phyloP scores from a whole-genome alignment of 2,797 vertebrate genomes.

The Anisognathus igniventris region DNA sequence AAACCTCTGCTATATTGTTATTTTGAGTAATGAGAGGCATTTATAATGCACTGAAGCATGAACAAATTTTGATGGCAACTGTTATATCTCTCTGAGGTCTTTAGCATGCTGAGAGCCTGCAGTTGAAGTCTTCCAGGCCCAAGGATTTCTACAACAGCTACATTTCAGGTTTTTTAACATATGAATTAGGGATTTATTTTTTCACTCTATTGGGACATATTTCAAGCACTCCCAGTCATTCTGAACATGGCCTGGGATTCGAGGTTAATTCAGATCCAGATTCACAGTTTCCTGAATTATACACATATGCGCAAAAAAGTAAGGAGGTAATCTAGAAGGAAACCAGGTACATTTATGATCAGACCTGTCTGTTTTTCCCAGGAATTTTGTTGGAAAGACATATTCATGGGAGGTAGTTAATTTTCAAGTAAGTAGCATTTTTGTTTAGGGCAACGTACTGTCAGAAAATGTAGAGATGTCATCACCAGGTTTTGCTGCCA shows the following conservation, averaged over 20 bases:
- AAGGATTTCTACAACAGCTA: neutral
- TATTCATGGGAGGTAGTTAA: neutral
- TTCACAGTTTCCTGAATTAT: neutral
- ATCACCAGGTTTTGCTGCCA: neutral
- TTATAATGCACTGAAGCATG: neutral
- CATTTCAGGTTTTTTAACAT: neutral
- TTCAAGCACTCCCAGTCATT: neutral
- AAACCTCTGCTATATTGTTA: neutral
- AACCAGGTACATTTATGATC: neutral
- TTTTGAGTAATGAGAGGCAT: constrained; percentile 20
- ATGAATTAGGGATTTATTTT: neutral
- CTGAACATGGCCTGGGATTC: neutral
- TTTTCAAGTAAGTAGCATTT: neutral
- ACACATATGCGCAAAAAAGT: neutral
- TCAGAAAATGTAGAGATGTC: neutral
- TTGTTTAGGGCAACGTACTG: neutral
- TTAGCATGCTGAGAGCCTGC: neutral
- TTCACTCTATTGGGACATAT: neutral
- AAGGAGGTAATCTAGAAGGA: neutral
- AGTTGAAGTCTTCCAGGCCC: neutral
- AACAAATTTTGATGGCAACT: neutral
- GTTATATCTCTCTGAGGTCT: constrained; percentile 38
- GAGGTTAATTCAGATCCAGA: neutral
- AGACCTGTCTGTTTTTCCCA: neutral
- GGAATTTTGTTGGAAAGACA: neutral